Percentiles rank a stretch among this genome's conserved stretches.
These are phyloP conservation scores for Zhuqinia jingwanae DNA, from an alignment of 2,888 invertebrate genomes.

Conservation along the genomic window DNA sequence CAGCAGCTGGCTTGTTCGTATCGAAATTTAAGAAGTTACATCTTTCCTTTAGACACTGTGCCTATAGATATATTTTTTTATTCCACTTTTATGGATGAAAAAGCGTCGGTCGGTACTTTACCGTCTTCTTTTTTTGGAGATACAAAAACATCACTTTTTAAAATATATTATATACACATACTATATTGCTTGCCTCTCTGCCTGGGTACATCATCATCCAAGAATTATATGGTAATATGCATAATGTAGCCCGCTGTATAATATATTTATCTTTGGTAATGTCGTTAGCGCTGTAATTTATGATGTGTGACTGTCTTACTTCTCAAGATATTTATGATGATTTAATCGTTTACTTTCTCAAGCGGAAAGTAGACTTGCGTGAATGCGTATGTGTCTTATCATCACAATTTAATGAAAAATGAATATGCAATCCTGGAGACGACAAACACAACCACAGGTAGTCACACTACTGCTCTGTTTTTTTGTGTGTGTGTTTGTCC, in stretches of 20 bases:
- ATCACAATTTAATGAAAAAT: too few relatives aligned
- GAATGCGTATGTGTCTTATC: background rate
- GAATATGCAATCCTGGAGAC: too few relatives aligned
- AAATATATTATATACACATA: background rate
- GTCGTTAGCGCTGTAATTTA: slow-evolving; percentile 77
- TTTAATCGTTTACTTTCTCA: slow-evolving; percentile 38
- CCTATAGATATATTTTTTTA: background rate
- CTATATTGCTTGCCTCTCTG: too few relatives aligned
- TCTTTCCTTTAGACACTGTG: background rate
- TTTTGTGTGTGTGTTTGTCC: too few relatives aligned
- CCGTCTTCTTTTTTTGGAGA: background rate
- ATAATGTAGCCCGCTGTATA: background rate
- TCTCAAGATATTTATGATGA: slow-evolving; percentile 34
- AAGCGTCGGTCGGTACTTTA: slow-evolving; percentile 11
- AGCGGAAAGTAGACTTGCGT: too few relatives aligned
- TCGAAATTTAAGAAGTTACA: slow-evolving; percentile 26
- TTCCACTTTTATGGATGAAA: slow-evolving; percentile 39
- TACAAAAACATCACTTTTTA: background rate
- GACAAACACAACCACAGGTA: too few relatives aligned
- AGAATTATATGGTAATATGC: background rate
- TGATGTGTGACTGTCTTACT: slow-evolving; percentile 51
- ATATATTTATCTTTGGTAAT: background rate
- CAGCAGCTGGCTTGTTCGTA: slow-evolving; percentile 61
- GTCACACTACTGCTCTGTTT: too few relatives aligned
- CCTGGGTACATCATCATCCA: too few relatives aligned